Conservation (phyloP, 2,888 invertebrate species). For the Limnephilus rhombicus region DNA sequence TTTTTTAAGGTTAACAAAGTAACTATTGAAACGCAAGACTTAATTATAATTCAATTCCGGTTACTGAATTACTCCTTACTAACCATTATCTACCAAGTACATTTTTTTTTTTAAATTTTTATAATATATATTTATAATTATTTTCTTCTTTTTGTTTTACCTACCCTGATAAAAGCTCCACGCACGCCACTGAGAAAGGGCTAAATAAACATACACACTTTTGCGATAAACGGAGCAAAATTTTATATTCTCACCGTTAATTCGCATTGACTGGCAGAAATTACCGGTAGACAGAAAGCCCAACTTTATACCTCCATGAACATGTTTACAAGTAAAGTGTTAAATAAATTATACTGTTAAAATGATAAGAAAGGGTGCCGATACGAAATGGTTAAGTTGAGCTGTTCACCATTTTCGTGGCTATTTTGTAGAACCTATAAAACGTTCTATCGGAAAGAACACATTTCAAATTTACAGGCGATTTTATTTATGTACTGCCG, state of each 20-base stretch:
- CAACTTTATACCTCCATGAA: not conserved
- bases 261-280: not conserved
- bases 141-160: too few relatives aligned
- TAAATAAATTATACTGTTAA: not conserved
- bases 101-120: too few relatives aligned
- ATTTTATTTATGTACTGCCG: not conserved
- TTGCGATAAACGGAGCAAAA: not conserved
- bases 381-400: not conserved
- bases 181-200: too few relatives aligned
- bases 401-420: not conserved
- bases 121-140: too few relatives aligned
- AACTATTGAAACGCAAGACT: too few relatives aligned
- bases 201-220: not conserved
- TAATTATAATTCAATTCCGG: too few relatives aligned
- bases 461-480: not conserved
- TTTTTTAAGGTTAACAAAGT: too few relatives aligned
- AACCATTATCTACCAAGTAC: too few relatives aligned
- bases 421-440: not conserved
- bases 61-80: too few relatives aligned
- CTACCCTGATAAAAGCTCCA: too few relatives aligned
- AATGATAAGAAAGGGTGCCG: not conserved
- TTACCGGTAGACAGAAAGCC: not conserved
- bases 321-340: not conserved
- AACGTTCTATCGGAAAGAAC: not conserved
- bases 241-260: not conserved